Base-by-base conservation (phyloP, 2,888 invertebrate genomes). In the Parascotia fuliginaria region DNA sequence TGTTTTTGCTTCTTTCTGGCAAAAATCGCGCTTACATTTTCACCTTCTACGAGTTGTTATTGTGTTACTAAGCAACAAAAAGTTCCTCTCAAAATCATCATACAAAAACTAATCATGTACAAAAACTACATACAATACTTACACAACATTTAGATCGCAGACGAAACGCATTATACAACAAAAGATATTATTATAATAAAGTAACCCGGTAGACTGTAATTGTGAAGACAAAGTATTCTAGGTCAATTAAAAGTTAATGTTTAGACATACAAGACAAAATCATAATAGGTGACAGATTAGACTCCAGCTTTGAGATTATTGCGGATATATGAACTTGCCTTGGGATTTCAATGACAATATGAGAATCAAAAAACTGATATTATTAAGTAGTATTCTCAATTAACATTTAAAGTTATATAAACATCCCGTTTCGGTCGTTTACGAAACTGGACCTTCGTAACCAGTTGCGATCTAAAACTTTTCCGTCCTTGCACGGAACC, bases 281-380 rank as follows among this genome's bases (percentile, higher is more conserved):
- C 36, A 70, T 67, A 73, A 74, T 60, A 59, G 71, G 54, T 74
- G 70, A 74, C 64, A 62, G 42, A 74, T 71, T 65, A 50, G 45
- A 16, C 32, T 53, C 37, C 9, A 40, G 27, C 36, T 37, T 40
- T 29, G 42, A 40, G 42, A 45, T 34, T 29, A 11, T 57, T 52
- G 52, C 59, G 58, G 61, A 66, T 66, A 42, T 59, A 41, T 48
- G 13, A 51, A 29, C n/a, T 43, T 48, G 12, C 31, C 9, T 38
- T 15, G 16, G 9, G 24, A 32, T 36, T 29, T 47, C 45, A 19
- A 13, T 27, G 39, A 5, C 9, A 19, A 19, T 24, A 6, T 7
- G 7, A 7, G 1, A 7, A 24, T 24, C n/a, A n/a, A n/a, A n/a
- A n/a, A n/a, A n/a, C n/a, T n/a, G n/a, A n/a, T n/a, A n/a, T n/a